Evolutionary conservation across 2,113 vertebrate species (phyloP), one percentile per base, ranked within the genome.

Genomic region (Sterna hirundo): DNA sequence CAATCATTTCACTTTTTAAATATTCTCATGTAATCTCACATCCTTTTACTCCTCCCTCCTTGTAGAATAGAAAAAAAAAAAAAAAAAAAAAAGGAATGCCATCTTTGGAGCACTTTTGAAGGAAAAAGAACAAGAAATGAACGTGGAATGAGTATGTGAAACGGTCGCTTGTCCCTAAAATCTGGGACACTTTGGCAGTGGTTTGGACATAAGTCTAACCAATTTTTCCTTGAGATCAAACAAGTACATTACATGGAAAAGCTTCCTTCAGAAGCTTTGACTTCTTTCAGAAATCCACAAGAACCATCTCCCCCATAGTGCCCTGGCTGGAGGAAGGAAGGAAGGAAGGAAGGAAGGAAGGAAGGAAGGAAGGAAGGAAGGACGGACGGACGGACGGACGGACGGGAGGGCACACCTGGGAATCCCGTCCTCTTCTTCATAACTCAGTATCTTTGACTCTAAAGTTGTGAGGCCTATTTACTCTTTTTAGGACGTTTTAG

Each of bases 241-340:
- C 21, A 65, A 54, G 34, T n/a, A 57, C 4, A 21, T 93, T 42
- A 68, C 52, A 51, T 13, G 22, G 42, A 69, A 66, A 54, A 80
- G 14, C 7, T 23, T 66, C 29, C 29, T 66, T 44, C 64, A 32
- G 64, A 66, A 44, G 40, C 40, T 66, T 66, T 44, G 64, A 21
- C 40, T 66, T 83, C 30, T 52, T 61, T 81, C 23, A 47, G 11
- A 88, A 72, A 58, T 29, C 11, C 58, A 17, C 22, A 75, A 89
- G 57, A 84, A 71, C 13, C 3, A 4, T 15, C 6, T 3, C 38
- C 5, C 3, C 29, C 1, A 3, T 14, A 32, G 12, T 17, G 40
- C 15, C 58, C 19, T 52, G 38, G 20, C 40, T 44, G 46, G 10
- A 54, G 11, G 42, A 42, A 42, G 42, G 42, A 42, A 42, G 42